Evolutionary conservation across 2,888 invertebrate genomes (phyloP).

Genomic region (Anoplius nigerrimus): DNA sequence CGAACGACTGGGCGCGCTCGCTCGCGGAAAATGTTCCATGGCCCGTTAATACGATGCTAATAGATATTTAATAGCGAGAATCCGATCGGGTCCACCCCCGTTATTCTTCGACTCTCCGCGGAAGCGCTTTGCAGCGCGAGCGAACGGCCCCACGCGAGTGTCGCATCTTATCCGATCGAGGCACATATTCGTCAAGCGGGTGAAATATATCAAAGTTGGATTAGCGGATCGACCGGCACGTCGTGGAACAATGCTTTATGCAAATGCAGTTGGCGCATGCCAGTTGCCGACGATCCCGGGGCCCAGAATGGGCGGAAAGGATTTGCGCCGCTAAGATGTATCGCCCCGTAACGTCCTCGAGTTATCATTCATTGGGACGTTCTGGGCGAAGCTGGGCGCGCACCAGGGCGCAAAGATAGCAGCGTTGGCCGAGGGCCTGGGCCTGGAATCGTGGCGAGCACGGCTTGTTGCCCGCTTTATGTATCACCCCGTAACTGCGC

Average conservation of each 20-base stretch:
- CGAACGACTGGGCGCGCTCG: conserved; percentile 1
- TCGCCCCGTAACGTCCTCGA: conserved; percentile 21
- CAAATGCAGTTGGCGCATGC: too few species aligned
- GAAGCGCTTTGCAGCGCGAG: not conserved
- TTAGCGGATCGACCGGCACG: too few species aligned
- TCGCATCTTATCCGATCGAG: too few species aligned
- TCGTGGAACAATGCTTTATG: too few species aligned
- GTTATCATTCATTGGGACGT: conserved; percentile 27
- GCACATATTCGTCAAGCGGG: too few species aligned
- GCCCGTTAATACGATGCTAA: conserved; percentile 18
- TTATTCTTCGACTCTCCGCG: not conserved
- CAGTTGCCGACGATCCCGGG: conserved; percentile 2
- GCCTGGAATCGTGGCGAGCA: conserved; percentile 16
- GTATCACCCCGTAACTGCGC: conserved; percentile 36
- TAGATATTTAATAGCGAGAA: conserved; percentile 29
- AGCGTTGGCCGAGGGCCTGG: too few species aligned
- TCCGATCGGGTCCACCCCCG: not conserved
- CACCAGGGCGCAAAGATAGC: conserved; percentile 20
- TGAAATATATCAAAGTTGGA: too few species aligned
- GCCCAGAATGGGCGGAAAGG: not conserved
- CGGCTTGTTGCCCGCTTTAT: conserved; percentile 35
- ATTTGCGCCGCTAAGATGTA: conserved; percentile 11
- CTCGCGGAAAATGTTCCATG: conserved; percentile 10
- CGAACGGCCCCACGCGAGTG: too few species aligned
- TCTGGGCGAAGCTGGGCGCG: conserved; percentile 27